A percentile compares a stretch with the other conserved stretches of the same genome.
These are phyloP conservation scores for Gymnoscopelus braueri DNA, from an alignment of 2,797 vertebrate genomes.

Conservation along the genomic window DNA sequence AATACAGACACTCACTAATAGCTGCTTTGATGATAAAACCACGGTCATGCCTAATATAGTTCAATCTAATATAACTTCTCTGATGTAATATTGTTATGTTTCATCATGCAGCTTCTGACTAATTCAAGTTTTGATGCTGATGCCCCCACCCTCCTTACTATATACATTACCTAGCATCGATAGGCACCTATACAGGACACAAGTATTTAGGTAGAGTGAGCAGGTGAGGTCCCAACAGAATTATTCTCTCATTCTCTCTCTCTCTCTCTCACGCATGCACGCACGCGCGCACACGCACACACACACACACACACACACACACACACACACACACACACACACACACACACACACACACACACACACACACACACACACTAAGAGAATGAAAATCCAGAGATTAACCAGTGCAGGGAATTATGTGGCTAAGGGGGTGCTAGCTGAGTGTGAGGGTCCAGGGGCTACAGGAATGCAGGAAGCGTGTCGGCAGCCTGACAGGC, in stretches of 20 bases:
- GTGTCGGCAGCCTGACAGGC: slow-evolving; percentile 42
- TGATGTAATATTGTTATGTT: slow-evolving; percentile 21
- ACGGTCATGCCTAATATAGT: slow-evolving; percentile 41
- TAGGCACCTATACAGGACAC: slow-evolving; percentile 34
- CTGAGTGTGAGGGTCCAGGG: slow-evolving; percentile 39
- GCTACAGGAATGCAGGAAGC: slow-evolving; percentile 24
- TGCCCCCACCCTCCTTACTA: slow-evolving; percentile 38
- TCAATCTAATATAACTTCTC: slow-evolving; percentile 51
- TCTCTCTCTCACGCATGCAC: too few relatives aligned
- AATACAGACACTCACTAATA: slow-evolving; percentile 59
- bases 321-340: slow-evolving; percentile 14
- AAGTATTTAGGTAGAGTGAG: too few relatives aligned
- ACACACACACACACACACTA: slow-evolving; percentile 12
- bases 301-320: too few relatives aligned
- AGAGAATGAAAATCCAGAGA: slow-evolving; percentile 49
- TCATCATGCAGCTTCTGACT: slow-evolving; percentile 51
- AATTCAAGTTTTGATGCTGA: slow-evolving; percentile 60
- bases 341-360: slow-evolving; percentile 15
- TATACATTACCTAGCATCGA: slow-evolving; percentile 58
- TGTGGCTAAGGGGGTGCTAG: slow-evolving; percentile 40
- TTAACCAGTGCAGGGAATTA: slow-evolving; percentile 50
- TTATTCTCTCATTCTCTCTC: neutral
- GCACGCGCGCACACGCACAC: too few relatives aligned
- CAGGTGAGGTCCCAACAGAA: too few relatives aligned
- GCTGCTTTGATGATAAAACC: slow-evolving; percentile 53